A percentile compares a stretch with the other conserved stretches of the same genome.
phyloP scores from a whole-genome alignment of 2,797 vertebrate species.

The Pangasius krempfi region DNA sequence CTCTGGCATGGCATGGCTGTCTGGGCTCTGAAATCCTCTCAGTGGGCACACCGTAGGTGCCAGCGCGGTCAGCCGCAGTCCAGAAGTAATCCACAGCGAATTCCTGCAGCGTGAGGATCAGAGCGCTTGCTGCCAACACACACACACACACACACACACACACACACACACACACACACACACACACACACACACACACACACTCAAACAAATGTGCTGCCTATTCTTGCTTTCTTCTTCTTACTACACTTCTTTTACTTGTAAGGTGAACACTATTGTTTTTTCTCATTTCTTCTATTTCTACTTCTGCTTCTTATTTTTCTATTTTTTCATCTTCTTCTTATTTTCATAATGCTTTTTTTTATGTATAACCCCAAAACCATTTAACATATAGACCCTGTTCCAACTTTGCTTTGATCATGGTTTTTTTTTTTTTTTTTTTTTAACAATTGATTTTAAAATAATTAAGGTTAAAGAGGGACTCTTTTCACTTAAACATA shows the following conservation, averaged over 20 bases:
- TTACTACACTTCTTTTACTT: constrained; percentile 2
- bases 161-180: constrained; percentile 30
- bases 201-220: not conserved
- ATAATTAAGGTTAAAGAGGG: not conserved
- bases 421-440: no score
- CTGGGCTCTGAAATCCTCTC: constrained; percentile 51
- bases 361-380: not conserved
- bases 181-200: not conserved
- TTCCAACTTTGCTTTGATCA: not conserved
- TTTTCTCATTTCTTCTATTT: not conserved
- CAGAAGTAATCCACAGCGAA: constrained; percentile 81
- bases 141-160: constrained; percentile 21
- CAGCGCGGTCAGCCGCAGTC: constrained; percentile 75
- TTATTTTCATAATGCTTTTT: not conserved
- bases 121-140: constrained; percentile 48
- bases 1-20: constrained; percentile 45
- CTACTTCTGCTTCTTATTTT: not conserved
- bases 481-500: not conserved
- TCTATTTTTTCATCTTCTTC: not conserved
- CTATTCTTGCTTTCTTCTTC: not conserved
- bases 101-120: constrained; percentile 81
- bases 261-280: not conserved
- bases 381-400: not conserved
- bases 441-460: not conserved
- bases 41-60: constrained; percentile 46